A percentile compares a stretch with the other conserved stretches of the same genome.
These are phyloP conservation scores for Bubo scandiacus DNA, from an alignment of 2,113 vertebrate genomes.

Conservation along the genomic window DNA sequence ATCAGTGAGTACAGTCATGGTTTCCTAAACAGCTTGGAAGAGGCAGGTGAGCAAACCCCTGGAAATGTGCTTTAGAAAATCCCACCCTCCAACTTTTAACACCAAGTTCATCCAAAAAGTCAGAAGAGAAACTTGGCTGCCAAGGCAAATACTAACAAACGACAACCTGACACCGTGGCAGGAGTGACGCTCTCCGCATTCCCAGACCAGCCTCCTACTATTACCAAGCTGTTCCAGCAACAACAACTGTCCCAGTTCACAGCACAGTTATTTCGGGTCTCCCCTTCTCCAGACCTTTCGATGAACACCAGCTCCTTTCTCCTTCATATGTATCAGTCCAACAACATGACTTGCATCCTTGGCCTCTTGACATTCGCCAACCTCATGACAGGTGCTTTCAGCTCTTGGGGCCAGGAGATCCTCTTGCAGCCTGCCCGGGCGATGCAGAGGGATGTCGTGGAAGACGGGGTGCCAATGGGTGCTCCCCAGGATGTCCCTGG, in stretches of 20 bases:
- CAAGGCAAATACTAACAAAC: neutral
- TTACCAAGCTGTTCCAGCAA: neutral
- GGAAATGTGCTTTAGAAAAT: neutral
- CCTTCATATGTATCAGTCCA: neutral
- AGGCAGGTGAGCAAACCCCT: neutral
- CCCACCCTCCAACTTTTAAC: neutral
- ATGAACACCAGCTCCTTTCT: neutral
- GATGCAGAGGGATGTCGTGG: neutral
- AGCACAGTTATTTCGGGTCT: neutral
- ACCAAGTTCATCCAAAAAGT: neutral
- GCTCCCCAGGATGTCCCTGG: neutral
- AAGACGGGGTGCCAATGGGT: neutral
- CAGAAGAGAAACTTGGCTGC: neutral
- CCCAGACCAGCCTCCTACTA: constrained; percentile 3
- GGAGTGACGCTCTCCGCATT: neutral
- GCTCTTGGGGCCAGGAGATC: neutral
- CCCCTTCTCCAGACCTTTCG: neutral
- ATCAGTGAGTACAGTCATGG: neutral
- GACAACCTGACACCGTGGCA: neutral
- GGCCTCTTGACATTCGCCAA: neutral
- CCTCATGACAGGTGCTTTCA: neutral
- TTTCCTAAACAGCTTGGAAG: neutral
- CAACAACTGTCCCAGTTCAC: neutral
- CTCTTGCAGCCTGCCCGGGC: neutral
- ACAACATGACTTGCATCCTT: neutral